Evolutionary conservation across 2,113 vertebrate species (phyloP), one percentile per base, ranked within the genome.

Genomic region (Porphyrio hochstetteri): DNA sequence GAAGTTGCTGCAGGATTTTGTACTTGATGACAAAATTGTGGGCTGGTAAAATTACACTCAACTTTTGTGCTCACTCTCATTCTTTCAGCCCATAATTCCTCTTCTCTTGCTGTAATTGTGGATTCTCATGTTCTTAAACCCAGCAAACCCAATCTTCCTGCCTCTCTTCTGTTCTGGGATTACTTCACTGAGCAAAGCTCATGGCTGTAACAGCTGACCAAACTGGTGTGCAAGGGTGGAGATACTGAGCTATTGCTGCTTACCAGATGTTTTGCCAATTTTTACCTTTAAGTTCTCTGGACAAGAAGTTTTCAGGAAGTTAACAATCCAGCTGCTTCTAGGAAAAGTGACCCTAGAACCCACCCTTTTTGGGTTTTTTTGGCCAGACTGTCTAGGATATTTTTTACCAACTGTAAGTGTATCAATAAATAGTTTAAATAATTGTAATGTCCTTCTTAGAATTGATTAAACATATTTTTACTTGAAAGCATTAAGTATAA

Each of bases 61-160:
- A 11, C 17, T 77, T 57, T 13, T 42, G 31, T 75, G 36, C 28
- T 67, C 0, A 0, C 5, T 68, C 9, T 79, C 1, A 1, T 27
- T 79, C 5, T 13, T 82, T 79, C 38, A 68, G 48, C 23, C 11
- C 0, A 0, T 69, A 46, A 46, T 52, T 85, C 18, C 7, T 87
- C 5, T 71, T 63, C 9, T 5, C 27, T 79, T 0, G 0, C 23
- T 79, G 13, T 84, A 7, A 33, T 44, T 90, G 76, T 72, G 38
- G 42, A 20, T 91, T 93, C 48, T 93, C 2, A 3, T 36, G 67
- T 65, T 85, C 23, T 82, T 38, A 84, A 81, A 59, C 10, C 4
- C 56, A 42, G 13, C 0, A 0, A 46, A 46, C 44, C 17, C 44
- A 46, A 46, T 46, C 17, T n/a, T 85, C 79, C 29, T 90, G 28